Conservation (phyloP, 2,113 vertebrate species). For the Grantiella picta region DNA sequence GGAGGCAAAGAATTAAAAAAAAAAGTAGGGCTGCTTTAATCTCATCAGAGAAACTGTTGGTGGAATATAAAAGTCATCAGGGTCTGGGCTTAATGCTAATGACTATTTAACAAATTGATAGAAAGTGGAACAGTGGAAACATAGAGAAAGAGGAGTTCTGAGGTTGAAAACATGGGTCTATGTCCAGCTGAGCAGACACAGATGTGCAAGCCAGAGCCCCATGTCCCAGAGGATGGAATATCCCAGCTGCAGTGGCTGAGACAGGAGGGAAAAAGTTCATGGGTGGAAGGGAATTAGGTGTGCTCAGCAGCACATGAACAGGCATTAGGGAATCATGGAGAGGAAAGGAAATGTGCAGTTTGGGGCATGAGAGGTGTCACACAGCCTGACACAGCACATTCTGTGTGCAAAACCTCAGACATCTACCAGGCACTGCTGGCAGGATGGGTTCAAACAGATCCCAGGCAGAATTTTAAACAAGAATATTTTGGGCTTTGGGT, state of each 20-base stretch:
- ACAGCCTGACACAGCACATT: background rate
- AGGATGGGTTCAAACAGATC: background rate
- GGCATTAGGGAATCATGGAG: rapidly evolving
- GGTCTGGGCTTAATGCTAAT: background rate
- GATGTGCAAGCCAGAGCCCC: background rate
- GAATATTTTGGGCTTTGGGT: background rate
- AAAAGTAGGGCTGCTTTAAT: background rate
- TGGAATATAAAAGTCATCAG: background rate
- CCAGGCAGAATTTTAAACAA: background rate
- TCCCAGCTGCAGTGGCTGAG: background rate
- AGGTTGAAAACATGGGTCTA: background rate
- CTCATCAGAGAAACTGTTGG: background rate
- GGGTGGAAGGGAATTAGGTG: background rate
- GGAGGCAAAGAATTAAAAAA: background rate
- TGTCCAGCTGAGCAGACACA: background rate
- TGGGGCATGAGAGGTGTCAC: background rate
- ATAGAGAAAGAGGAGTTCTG: background rate
- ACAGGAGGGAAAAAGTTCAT: background rate
- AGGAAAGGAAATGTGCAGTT: background rate
- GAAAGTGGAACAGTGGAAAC: background rate
- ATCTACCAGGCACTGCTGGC: background rate
- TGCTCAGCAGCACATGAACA: background rate
- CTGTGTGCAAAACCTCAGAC: background rate
- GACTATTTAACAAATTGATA: background rate
- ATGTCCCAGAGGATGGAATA: background rate